These are phyloP conservation scores for Sebastes dallii DNA, from an alignment of 2,797 vertebrate genomes.

Conservation along the genomic window DNA sequence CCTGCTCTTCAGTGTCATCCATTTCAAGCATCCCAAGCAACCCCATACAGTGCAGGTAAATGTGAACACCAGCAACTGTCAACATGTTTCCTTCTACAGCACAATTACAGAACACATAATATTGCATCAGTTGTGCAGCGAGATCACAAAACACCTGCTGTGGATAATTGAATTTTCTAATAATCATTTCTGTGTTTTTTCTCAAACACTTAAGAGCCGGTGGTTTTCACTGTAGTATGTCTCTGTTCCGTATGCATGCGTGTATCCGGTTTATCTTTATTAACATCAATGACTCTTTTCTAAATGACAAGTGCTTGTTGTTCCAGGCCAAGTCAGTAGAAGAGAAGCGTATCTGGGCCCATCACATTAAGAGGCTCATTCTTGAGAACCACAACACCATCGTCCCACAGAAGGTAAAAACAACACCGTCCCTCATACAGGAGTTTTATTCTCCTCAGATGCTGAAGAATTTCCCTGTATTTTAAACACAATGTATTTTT, in stretches of 20 bases:
- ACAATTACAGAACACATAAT: background rate
- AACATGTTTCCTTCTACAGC: background rate
- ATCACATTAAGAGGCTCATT: slow-evolving; percentile 97
- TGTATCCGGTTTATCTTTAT: background rate
- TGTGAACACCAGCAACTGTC: background rate
- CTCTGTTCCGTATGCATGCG: background rate
- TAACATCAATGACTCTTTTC: background rate
- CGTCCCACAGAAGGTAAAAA: slow-evolving; percentile 90
- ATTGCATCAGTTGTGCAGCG: background rate
- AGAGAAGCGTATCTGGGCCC: slow-evolving; percentile 94
- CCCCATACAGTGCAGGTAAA: slow-evolving; percentile 94
- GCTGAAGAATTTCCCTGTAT: background rate
- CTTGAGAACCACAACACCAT: slow-evolving; percentile 95
- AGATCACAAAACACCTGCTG: background rate
- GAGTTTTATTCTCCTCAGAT: background rate
- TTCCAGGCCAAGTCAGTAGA: slow-evolving; percentile 90
- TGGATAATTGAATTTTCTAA: background rate
- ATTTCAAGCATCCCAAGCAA: slow-evolving; percentile 95
- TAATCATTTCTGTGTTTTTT: background rate
- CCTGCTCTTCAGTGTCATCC: slow-evolving; percentile 93
- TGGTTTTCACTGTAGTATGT: background rate
- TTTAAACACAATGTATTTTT: background rate
- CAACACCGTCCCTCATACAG: background rate
- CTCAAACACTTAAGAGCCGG: background rate
- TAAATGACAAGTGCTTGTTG: slow-evolving; percentile 6